Evolutionary conservation across 2,797 vertebrate species (phyloP).

Genomic region (Sebastes jordani): DNA sequence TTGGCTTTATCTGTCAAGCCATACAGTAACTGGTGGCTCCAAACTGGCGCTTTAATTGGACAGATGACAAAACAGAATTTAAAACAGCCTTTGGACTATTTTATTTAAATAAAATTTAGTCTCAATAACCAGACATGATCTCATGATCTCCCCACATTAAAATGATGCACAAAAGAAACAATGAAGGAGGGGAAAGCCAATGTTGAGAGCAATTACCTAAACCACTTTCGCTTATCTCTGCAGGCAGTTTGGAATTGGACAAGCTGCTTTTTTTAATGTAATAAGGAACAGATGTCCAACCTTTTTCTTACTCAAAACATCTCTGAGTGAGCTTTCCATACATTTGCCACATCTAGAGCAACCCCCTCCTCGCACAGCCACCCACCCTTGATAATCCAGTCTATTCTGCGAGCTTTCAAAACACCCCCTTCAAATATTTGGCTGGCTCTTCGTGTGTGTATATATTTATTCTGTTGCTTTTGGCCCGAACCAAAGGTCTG

Average conservation of each 20-base stretch:
- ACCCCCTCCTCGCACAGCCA: not conserved
- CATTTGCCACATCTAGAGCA: slow-evolving; percentile 49
- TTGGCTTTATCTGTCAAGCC: slow-evolving; percentile 39
- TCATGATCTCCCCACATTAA: slow-evolving; percentile 43
- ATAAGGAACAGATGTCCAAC: slow-evolving; percentile 73
- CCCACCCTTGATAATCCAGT: slow-evolving; percentile 31
- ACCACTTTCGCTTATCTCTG: slow-evolving; percentile 69
- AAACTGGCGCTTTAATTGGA: slow-evolving; percentile 31
- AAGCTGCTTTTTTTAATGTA: slow-evolving; percentile 51
- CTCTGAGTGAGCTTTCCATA: slow-evolving; percentile 51
- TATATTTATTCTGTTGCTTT: slow-evolving; percentile 67
- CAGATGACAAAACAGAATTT: slow-evolving; percentile 33
- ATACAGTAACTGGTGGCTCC: slow-evolving; percentile 12
- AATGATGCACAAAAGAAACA: slow-evolving; percentile 48
- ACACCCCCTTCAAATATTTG: slow-evolving; percentile 59
- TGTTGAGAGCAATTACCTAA: slow-evolving; percentile 61
- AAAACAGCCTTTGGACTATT: slow-evolving; percentile 15
- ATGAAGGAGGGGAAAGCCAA: slow-evolving; percentile 34
- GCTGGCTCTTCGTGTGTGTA: slow-evolving; percentile 27
- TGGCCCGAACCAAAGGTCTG: slow-evolving; percentile 55
- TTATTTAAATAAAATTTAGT: slow-evolving; percentile 26
- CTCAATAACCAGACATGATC: slow-evolving; percentile 38
- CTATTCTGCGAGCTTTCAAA: slow-evolving; percentile 50
- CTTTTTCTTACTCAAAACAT: slow-evolving; percentile 48
- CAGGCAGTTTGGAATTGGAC: slow-evolving; percentile 64